Conservation (phyloP, 2,797 vertebrate species). For the Enteromius treurensis region DNA sequence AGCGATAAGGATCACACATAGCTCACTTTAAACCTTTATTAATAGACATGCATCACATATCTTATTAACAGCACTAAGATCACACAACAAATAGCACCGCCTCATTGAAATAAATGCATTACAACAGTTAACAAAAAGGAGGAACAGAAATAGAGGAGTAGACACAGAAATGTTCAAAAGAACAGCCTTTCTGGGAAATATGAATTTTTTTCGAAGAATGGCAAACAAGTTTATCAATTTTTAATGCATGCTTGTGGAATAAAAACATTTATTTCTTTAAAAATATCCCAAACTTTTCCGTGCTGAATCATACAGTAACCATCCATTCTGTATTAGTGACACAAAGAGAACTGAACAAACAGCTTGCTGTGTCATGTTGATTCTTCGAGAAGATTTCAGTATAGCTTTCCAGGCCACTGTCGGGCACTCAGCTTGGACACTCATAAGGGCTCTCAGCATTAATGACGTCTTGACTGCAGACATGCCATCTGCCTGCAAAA, state of each 20-base stretch:
- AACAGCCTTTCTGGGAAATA: not conserved
- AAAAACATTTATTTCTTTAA: not conserved
- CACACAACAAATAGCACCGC: not conserved
- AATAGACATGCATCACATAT: not conserved
- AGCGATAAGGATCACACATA: not conserved
- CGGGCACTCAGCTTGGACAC: not conserved
- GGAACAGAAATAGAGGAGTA: not conserved
- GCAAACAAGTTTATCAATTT: not conserved
- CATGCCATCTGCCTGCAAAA: constrained; percentile 41
- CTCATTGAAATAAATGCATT: not conserved
- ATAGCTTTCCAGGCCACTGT: not conserved
- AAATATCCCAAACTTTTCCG: not conserved
- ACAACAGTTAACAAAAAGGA: not conserved
- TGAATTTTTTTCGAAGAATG: not conserved
- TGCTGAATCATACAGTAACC: not conserved
- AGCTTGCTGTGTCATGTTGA: not conserved
- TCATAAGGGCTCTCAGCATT: not conserved
- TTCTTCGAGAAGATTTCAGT: constrained; percentile 22
- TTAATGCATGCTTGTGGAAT: not conserved
- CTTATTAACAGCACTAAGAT: not conserved
- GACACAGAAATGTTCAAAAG: not conserved
- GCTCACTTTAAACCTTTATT: not conserved
- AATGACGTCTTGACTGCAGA: constrained; percentile 36
- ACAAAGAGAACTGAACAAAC: not conserved
- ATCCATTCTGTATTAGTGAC: not conserved